Conservation (phyloP, 2,797 vertebrate genomes). For the Sparus aurata region DNA sequence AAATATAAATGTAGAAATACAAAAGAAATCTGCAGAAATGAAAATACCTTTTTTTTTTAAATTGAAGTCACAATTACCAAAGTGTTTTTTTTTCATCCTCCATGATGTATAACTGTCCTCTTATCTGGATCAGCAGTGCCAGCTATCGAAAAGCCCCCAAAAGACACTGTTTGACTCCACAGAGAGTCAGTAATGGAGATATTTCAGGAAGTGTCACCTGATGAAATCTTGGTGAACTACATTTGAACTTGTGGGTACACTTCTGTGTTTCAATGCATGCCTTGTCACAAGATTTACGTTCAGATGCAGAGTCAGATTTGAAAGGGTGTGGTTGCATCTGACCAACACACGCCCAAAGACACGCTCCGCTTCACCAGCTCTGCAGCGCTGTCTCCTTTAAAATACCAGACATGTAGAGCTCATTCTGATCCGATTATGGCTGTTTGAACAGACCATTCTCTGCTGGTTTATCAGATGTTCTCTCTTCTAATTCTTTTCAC, state of each 20-base stretch:
- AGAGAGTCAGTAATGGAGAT: background rate
- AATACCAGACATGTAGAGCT: conserved; percentile 54
- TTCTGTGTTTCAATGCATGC: background rate
- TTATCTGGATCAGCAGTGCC: background rate
- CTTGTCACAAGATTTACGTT: background rate
- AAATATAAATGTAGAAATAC: background rate
- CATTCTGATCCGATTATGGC: conserved; percentile 15
- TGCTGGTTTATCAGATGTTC: background rate
- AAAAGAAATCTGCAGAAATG: background rate
- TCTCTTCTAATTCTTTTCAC: background rate
- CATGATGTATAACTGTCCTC: background rate
- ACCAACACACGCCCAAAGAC: background rate
- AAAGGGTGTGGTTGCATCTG: background rate
- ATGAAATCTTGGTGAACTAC: background rate
- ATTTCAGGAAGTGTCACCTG: background rate
- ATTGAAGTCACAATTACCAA: background rate
- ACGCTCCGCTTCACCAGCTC: background rate
- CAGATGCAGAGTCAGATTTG: background rate
- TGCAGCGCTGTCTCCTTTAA: conserved; percentile 36
- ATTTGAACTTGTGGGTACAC: background rate
- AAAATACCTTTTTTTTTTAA: background rate
- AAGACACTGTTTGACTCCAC: conserved; percentile 1
- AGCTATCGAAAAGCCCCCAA: background rate
- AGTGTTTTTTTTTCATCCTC: background rate
- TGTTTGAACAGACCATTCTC: too few relatives aligned